Percentiles rank a stretch among this genome's conserved stretches.
These are phyloP conservation scores for Colletes collaris DNA, from an alignment of 2,888 invertebrate genomes.

Conservation along the genomic window DNA sequence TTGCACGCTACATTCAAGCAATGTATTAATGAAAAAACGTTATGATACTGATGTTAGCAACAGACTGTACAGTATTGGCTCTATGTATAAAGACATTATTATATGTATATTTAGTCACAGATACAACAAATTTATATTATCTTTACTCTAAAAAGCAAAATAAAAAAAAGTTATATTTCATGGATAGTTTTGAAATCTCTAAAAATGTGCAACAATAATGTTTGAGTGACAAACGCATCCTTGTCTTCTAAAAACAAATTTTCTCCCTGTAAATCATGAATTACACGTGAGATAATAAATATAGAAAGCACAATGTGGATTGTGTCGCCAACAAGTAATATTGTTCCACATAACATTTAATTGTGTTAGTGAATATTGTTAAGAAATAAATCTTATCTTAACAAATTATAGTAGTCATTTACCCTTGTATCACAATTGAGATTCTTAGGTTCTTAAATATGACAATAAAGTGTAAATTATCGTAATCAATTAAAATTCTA, in stretches of 20 bases:
- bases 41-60: slow-evolving; percentile 12
- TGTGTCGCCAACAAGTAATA: slow-evolving; percentile 60
- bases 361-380: slow-evolving; percentile 72
- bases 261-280: slow-evolving; percentile 57
- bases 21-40: slow-evolving; percentile 8
- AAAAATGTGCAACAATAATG: slow-evolving; percentile 15
- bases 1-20: slow-evolving; percentile 8
- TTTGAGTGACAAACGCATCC: slow-evolving; percentile 53
- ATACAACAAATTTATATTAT: slow-evolving; percentile 27
- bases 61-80: slow-evolving; percentile 10
- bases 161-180: slow-evolving; percentile 13
- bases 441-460: not conserved
- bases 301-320: slow-evolving; percentile 62
- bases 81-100: slow-evolving; percentile 15
- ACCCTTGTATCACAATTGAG: slow-evolving; percentile 26
- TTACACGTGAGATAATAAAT: slow-evolving; percentile 64
- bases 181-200: slow-evolving; percentile 12
- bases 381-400: slow-evolving; percentile 71
- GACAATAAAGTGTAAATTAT: slow-evolving; percentile 1
- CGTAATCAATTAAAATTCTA: slow-evolving; percentile 23
- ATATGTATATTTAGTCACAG: slow-evolving; percentile 18
- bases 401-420: slow-evolving; percentile 44
- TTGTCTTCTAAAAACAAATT: slow-evolving; percentile 57
- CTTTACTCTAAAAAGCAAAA: slow-evolving; percentile 15
- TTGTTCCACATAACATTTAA: slow-evolving; percentile 69